Evolutionary conservation across 1,140 invertebrate genomes (phyloP), one percentile per base, ranked within the genome.

Genomic region (Pomacea maculata): DNA sequence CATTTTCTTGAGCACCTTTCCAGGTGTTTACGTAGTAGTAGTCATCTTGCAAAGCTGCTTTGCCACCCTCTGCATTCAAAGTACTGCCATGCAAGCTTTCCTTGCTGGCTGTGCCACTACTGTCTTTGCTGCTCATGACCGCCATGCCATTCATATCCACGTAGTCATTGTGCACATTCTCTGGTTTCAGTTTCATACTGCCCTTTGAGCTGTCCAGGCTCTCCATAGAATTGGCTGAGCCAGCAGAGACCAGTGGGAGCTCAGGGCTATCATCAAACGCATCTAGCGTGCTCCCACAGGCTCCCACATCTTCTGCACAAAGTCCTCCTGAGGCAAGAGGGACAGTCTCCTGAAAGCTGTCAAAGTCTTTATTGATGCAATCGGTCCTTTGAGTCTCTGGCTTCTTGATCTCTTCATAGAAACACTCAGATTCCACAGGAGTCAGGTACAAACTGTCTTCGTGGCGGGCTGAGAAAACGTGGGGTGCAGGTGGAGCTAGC

Each of bases 381-480:
- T 21, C 1, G 52, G 21, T 61, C 63, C 68, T 29, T 63, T 70
- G 61, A 25, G 64, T 73, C 77, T 80, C 45, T 81, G 57, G 71
- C 73, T 81, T 80, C 45, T 81, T 78, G 55, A 81, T 76, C 61
- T 82, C 83, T 45, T 79, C 80, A 75, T 83, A 83, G n/a, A 63
- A 9, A 11, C 55, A n/a, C 25, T 67, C 80, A n/a, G 82, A 64
- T 54, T 83, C 82, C 29, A 74, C 29, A 14, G 84, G 84, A 9
- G 83, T 81, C 11, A 85, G 79, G 68, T 85, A 85, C 29, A 85
- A 72, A 61, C 82, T 82, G 77, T 82, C 83, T 76, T 73, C 34
- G 12, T 80, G 82, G 14, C 84, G 79, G 14, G 70, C 19, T 34
- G 34, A 19, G 14, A 57, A 19, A 19, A 29, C 34, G 70, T 73